phyloP scores from a whole-genome alignment of 2,888 invertebrate species.

The Deilephila porcellus region DNA sequence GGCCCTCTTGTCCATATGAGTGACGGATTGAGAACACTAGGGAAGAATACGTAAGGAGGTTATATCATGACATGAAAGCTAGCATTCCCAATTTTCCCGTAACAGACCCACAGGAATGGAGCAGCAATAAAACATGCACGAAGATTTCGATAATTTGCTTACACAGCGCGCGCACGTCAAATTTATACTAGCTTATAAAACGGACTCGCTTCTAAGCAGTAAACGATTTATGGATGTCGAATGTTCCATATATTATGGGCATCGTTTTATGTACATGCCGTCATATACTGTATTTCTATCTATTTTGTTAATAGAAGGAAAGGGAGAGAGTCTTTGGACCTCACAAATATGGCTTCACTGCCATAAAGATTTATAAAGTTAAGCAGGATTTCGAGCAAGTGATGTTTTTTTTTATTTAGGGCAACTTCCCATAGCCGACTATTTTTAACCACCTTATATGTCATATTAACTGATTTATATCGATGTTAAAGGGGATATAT shows the following conservation, averaged over 20 bases:
- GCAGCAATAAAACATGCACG: background rate
- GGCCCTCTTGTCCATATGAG: no score
- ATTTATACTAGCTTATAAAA: constrained; percentile 37
- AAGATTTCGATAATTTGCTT: constrained; percentile 28
- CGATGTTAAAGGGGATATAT: no score
- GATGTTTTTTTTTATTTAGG: background rate
- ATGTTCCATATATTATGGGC: constrained; percentile 33
- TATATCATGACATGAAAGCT: background rate
- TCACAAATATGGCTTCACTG: constrained; percentile 33
- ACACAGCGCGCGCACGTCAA: constrained; percentile 25
- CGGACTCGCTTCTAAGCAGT: constrained; percentile 48
- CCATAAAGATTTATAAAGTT: background rate
- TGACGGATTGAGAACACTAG: no score
- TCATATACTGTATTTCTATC: constrained; percentile 34
- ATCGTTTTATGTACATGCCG: constrained; percentile 36
- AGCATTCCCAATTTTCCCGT: background rate
- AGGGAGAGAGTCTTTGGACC: constrained; percentile 34
- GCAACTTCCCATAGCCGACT: background rate
- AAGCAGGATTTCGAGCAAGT: background rate
- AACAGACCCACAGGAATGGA: background rate
- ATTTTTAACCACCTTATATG: no score
- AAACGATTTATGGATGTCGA: constrained; percentile 51
- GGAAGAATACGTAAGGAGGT: background rate
- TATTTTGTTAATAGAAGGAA: constrained; percentile 33
- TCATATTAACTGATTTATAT: no score